Conservation (phyloP, 2,888 invertebrate genomes). For the Clistopyga incitator region DNA sequence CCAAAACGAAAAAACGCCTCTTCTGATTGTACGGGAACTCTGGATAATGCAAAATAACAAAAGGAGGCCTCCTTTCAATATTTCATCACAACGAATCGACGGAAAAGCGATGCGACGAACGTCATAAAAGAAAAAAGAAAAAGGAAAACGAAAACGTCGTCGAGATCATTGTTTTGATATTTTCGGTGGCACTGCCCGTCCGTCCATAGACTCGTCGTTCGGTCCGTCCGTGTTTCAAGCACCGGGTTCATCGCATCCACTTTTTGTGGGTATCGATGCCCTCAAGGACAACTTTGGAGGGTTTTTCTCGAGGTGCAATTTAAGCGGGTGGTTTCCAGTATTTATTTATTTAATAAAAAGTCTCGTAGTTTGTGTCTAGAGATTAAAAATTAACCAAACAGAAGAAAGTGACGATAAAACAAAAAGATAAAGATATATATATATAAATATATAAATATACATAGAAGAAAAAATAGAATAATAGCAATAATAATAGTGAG, state of each 20-base stretch:
- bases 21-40: neutral
- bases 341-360: conserved; percentile 2
- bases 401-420: conserved; percentile 39
- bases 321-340: neutral
- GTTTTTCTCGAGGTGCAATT: neutral
- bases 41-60: conserved; percentile 33
- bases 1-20: neutral
- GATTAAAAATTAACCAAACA: neutral
- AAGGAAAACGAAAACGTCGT: neutral
- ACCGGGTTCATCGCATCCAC: conserved; percentile 14
- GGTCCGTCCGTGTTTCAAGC: conserved; percentile 37
- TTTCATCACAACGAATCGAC: neutral
- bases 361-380: neutral
- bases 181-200: conserved; percentile 42
- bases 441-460: too few relatives aligned
- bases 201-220: conserved; percentile 41
- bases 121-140: neutral
- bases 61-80: neutral
- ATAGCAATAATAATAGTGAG: conserved; percentile 25
- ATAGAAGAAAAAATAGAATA: too few relatives aligned
- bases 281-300: conserved; percentile 17
- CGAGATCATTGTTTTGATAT: conserved; percentile 1
- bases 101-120: conserved; percentile 32
- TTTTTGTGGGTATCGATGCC: conserved; percentile 30
- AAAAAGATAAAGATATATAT: conserved; percentile 18